Base-by-base conservation (phyloP, 2,888 invertebrate species). In the Cephonodes hylas region DNA sequence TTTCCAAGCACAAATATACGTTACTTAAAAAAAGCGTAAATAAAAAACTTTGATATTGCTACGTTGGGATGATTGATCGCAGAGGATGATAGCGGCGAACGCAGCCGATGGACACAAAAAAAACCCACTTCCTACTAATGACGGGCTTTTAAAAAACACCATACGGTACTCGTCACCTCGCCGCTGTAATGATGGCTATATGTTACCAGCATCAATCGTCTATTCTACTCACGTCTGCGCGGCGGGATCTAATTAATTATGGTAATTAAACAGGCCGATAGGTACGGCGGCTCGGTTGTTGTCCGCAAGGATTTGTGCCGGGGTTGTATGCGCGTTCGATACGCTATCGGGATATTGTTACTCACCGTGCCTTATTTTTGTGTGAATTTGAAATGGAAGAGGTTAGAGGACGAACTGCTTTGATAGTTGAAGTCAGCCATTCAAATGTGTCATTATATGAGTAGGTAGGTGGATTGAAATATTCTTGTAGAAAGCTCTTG, bases 161-260 rank as follows among this genome's bases (percentile, higher is more conserved):
- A 77, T 76, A 78, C 82, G 74, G 77, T 75, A 81, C 77, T 86
- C 87, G 88, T 88, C 89, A 88, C 88, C 81, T 84, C 71, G 69
- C 60, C 71, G 65, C 66, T 73, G 77, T 87, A 86, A 86, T 89
- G 88, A 82, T 84, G 75, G 84, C 87, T 82, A 90, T 90, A 89
- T 86, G 89, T 91, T 84, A 84, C 86, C 76, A 74, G 76, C 89
- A 90, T 90, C 88, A 88, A 88, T 91, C 88, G 77, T 84, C 89
- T 74, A 90, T 91, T 91, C 91, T 88, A 75, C 75, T 76, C 87
- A 83, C 85, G 89, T 88, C 89, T 83, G 81, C 83, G 82, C 84
- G 73, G 77, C 84, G 85, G 84, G 86, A 83, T 88, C 88, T 87
- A 88, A 92, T 91, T 92, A 90, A 91, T 91, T 91, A 89, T 86